Evolutionary conservation across 2,113 vertebrate genomes (phyloP).

Genomic region (Peromyscus californicus): DNA sequence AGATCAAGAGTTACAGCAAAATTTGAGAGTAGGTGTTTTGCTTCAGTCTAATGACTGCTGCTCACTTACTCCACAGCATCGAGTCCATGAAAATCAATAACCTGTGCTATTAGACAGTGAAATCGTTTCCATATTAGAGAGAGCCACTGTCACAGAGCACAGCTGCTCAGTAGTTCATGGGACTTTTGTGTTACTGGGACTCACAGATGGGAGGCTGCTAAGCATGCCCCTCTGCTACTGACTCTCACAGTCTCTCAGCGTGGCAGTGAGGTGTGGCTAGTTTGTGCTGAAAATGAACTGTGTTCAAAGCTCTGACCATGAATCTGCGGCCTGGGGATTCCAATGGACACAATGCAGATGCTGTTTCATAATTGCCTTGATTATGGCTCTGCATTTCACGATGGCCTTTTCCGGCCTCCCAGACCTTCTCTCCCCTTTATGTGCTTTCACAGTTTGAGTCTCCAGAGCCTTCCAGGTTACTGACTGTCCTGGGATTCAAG

Average conservation of each 20-base stretch:
- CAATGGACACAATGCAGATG: background rate
- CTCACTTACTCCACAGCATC: background rate
- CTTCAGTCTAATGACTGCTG: background rate
- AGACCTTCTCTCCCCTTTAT: background rate
- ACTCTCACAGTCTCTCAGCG: background rate
- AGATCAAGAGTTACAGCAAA: background rate
- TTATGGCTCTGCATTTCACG: background rate
- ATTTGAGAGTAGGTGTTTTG: background rate
- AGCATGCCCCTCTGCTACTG: background rate
- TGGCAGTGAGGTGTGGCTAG: background rate
- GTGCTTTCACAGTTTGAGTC: background rate
- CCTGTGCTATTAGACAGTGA: background rate
- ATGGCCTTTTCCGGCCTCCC: background rate
- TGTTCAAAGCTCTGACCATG: background rate
- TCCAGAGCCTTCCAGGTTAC: background rate
- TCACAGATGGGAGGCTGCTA: background rate
- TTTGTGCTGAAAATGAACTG: background rate
- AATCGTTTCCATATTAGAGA: background rate
- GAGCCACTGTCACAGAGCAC: background rate
- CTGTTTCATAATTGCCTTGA: background rate
- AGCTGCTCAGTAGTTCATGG: background rate
- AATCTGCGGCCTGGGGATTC: background rate
- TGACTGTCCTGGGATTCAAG: background rate
- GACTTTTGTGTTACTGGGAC: background rate
- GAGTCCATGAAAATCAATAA: background rate